Percentiles rank a stretch among this genome's conserved stretches.
Conservation (phyloP, 2,113 vertebrate species). For the Aphelocoma coerulescens region DNA sequence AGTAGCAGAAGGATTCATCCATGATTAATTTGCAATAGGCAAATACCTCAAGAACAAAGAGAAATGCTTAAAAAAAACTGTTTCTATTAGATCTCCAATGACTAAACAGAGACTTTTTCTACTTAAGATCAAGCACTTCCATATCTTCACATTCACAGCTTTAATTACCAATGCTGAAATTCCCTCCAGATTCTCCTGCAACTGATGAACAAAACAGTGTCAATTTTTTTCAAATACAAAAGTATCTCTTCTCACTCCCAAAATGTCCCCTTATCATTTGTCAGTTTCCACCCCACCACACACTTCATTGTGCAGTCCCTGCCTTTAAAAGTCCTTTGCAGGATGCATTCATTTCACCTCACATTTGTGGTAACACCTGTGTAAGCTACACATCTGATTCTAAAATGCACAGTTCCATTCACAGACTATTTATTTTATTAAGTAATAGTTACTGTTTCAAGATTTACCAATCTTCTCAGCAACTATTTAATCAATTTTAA, state of each 20-base stretch:
- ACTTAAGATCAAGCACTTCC: neutral
- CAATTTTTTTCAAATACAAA: neutral
- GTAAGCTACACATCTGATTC: neutral
- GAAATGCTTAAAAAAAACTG: neutral
- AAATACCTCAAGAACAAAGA: constrained; percentile 9
- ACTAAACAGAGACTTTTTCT: neutral
- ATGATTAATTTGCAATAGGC: neutral
- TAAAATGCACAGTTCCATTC: neutral
- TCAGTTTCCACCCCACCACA: neutral
- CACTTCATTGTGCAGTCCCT: neutral
- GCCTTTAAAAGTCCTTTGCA: neutral
- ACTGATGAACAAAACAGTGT: neutral
- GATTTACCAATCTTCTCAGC: neutral
- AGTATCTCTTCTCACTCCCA: neutral
- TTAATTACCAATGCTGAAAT: neutral
- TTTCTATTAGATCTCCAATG: neutral
- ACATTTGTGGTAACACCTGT: neutral
- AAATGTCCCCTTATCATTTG: neutral
- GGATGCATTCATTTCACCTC: neutral
- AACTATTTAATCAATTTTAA: neutral
- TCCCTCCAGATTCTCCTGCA: neutral
- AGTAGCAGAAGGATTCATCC: constrained; percentile 9
- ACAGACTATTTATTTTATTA: neutral
- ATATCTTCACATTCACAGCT: neutral
- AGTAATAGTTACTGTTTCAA: neutral